These are phyloP conservation scores for Campoplex capitator DNA, from an alignment of 2,888 invertebrate genomes.

Conservation along the genomic window DNA sequence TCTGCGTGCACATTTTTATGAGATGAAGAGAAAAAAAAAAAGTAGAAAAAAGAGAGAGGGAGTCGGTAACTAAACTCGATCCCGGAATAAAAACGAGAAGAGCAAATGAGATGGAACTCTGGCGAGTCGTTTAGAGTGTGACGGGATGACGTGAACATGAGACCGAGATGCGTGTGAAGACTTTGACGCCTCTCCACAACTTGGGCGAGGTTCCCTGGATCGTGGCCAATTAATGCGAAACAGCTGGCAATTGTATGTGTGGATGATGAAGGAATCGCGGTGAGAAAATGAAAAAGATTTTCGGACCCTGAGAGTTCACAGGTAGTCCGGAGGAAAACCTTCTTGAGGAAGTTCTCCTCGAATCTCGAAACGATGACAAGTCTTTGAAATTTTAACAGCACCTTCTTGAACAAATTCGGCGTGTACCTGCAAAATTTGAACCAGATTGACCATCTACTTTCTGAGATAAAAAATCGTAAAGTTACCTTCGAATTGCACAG, in stretches of 20 bases:
- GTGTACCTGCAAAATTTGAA: too few species aligned
- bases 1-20: background rate
- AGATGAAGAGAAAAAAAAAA: background rate
- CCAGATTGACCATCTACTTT: too few species aligned
- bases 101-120: conserved; percentile 22
- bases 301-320: conserved; percentile 57
- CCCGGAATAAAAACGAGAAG: background rate
- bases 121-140: conserved; percentile 21
- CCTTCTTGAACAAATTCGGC: too few species aligned
- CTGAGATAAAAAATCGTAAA: too few species aligned
- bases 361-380: too few species aligned
- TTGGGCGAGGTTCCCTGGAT: conserved; percentile 39
- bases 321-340: conserved; percentile 39
- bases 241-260: conserved; percentile 28
- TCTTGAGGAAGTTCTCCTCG: background rate
- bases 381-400: too few species aligned
- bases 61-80: background rate
- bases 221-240: conserved; percentile 47
- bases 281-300: conserved; percentile 36
- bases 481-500: too few species aligned
- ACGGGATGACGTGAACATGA: conserved; percentile 33
- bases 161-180: conserved; percentile 31
- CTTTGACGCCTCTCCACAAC: conserved; percentile 42
- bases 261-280: background rate
- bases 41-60: background rate